phyloP scores from a whole-genome alignment of 2,797 vertebrate genomes.

The Peromyscus melanophrys region DNA sequence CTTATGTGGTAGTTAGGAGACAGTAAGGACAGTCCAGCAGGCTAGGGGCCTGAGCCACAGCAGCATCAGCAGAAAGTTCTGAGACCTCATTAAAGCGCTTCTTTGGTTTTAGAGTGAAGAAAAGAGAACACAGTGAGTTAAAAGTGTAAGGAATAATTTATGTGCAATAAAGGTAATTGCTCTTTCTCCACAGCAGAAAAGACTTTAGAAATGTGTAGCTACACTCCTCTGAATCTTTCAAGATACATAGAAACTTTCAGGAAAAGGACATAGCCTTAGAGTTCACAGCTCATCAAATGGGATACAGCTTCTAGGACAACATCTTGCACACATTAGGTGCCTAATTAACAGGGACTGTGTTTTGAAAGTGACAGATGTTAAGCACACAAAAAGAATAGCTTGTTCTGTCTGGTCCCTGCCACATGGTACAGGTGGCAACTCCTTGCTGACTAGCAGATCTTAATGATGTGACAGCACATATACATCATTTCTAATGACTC shows the following conservation, averaged over 20 bases:
- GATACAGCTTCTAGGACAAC: neutral
- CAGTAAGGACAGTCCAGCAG: neutral
- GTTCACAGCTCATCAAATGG: neutral
- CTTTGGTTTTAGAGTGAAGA: neutral
- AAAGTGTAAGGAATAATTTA: neutral
- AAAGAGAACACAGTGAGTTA: neutral
- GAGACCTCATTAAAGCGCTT: neutral
- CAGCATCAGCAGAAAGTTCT: neutral
- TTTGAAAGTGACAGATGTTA: neutral
- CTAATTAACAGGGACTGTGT: neutral
- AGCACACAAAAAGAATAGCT: neutral
- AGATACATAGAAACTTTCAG: neutral
- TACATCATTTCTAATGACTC: neutral
- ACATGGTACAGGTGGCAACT: neutral
- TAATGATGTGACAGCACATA: slow-evolving; percentile 3
- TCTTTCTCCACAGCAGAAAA: slow-evolving; percentile 13
- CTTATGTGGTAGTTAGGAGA: neutral
- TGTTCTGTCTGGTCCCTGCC: neutral
- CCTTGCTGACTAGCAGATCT: neutral
- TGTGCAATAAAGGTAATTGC: neutral
- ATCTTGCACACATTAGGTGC: neutral
- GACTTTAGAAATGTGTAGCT: slow-evolving; percentile 18
- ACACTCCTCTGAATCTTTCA: neutral
- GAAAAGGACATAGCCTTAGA: neutral
- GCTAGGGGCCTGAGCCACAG: neutral